Percentiles rank a stretch among this genome's conserved stretches.
phyloP scores from a whole-genome alignment of 2,888 invertebrate species.

The Tipula helvola region DNA sequence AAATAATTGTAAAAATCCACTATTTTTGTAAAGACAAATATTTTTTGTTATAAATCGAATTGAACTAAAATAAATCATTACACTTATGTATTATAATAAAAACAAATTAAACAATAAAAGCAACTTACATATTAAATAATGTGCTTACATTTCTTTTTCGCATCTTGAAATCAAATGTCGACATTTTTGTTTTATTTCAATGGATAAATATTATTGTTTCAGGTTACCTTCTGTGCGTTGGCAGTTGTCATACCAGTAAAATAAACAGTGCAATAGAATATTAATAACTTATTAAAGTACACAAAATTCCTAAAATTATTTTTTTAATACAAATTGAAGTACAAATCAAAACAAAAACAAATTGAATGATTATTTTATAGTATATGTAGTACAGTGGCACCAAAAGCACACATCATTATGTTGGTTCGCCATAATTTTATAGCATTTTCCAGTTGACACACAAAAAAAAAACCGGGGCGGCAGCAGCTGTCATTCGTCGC shows the following conservation, averaged over 20 bases:
- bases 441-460: too few species aligned
- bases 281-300: too few species aligned
- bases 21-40: constrained; percentile 10
- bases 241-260: too few species aligned
- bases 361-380: too few species aligned
- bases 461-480: too few species aligned
- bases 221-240: not conserved
- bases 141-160: not conserved
- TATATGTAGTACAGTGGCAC: too few species aligned
- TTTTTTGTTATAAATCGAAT: constrained; percentile 12
- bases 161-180: not conserved
- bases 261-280: too few species aligned
- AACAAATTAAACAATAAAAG: not conserved
- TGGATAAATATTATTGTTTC: not conserved
- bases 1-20: constrained; percentile 11
- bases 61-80: constrained; percentile 11
- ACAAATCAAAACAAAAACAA: too few species aligned
- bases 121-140: constrained; percentile 5
- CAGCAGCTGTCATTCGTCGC: too few species aligned
- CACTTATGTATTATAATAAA: not conserved
- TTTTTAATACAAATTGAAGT: too few species aligned
- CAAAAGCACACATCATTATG: too few species aligned
- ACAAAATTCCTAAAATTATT: too few species aligned
- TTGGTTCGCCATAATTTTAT: not conserved
- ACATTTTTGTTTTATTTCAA: not conserved